These are phyloP conservation scores for Meiosimyza platycephala DNA, from an alignment of 2,888 invertebrate genomes.

Conservation along the genomic window DNA sequence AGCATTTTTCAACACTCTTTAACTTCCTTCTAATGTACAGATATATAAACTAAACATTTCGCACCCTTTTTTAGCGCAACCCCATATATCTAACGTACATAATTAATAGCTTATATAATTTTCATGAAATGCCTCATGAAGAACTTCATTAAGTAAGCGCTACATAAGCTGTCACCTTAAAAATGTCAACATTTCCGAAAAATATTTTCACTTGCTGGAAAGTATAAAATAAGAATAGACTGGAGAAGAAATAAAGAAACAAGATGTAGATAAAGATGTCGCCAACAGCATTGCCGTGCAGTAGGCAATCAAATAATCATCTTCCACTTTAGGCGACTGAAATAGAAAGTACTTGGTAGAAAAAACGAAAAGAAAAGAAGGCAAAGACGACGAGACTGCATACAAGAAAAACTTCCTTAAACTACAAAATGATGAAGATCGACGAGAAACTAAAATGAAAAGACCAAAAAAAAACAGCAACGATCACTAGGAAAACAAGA, in stretches of 20 bases:
- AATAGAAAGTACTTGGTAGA: slow-evolving; percentile 43
- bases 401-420: background rate
- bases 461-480: background rate
- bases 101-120: slow-evolving; percentile 39
- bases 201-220: slow-evolving; percentile 12
- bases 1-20: no score
- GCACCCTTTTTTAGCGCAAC: no score
- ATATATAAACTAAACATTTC: no score
- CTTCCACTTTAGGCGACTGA: slow-evolving; percentile 39
- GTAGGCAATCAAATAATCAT: slow-evolving; percentile 32
- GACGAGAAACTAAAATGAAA: background rate
- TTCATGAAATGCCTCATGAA: slow-evolving; percentile 36
- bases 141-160: slow-evolving; percentile 35
- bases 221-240: slow-evolving; percentile 13
- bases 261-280: slow-evolving; percentile 32
- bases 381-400: background rate
- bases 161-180: slow-evolving; percentile 41
- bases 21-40: no score
- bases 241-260: slow-evolving; percentile 27
- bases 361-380: background rate
- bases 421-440: background rate
- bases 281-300: slow-evolving; percentile 22
- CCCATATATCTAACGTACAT: background rate
- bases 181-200: slow-evolving; percentile 35
- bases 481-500: background rate